phyloP scores from a whole-genome alignment of 2,113 vertebrate species.

The Hystrix brachyura region DNA sequence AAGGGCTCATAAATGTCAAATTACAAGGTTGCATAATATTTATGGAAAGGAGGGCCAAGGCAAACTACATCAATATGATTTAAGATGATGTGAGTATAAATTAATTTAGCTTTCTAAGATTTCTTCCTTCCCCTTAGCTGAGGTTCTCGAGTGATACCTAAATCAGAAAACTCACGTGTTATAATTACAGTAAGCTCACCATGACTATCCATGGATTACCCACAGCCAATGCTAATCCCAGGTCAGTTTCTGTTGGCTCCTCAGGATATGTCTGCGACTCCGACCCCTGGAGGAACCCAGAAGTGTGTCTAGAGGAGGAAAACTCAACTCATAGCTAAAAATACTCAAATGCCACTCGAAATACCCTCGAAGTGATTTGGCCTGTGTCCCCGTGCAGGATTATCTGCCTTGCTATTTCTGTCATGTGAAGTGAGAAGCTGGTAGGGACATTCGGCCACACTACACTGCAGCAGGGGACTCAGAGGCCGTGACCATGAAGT shows the following conservation, averaged over 20 bases:
- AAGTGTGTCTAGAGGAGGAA: background rate
- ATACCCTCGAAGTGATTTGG: slow-evolving; percentile 32
- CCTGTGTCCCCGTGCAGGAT: background rate
- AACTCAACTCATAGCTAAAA: slow-evolving; percentile 45
- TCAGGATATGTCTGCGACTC: background rate
- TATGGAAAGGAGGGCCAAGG: background rate
- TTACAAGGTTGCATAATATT: background rate
- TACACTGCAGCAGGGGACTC: background rate
- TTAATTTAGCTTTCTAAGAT: slow-evolving; percentile 28
- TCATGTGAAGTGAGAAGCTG: slow-evolving; percentile 44
- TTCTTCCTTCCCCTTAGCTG: slow-evolving; percentile 21
- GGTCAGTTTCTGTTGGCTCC: background rate
- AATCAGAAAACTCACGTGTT: background rate
- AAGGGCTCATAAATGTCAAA: background rate
- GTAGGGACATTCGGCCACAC: background rate
- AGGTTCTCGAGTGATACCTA: background rate
- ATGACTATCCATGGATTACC: slow-evolving; percentile 3
- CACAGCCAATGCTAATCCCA: slow-evolving; percentile 29
- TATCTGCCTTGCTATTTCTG: background rate
- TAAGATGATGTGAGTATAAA: background rate
- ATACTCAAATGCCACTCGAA: slow-evolving; percentile 44
- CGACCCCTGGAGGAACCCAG: background rate
- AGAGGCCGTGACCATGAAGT: background rate
- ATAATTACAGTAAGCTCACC: background rate
- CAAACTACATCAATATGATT: background rate